Conservation (phyloP, 2,113 vertebrate species). For the Nothoprocta pentlandii region DNA sequence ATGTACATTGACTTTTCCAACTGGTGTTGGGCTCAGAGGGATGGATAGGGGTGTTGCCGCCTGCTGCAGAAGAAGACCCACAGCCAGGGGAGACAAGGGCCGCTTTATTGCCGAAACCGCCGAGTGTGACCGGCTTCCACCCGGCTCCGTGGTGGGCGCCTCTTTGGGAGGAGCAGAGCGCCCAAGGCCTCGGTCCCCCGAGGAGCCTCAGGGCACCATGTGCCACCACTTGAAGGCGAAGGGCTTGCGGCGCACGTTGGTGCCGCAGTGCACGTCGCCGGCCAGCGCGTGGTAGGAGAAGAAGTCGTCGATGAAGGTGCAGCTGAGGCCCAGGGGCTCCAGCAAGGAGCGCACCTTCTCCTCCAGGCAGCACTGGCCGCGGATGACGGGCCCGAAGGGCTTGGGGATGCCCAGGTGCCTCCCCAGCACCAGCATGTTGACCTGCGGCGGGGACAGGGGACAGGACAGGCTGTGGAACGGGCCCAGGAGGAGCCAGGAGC, state of each 20-base stretch:
- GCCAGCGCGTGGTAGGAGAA: conserved; percentile 82
- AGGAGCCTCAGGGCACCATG: conserved; percentile 73
- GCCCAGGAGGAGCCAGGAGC: background rate
- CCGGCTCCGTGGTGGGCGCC: background rate
- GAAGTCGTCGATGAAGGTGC: conserved; percentile 87
- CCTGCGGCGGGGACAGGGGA: conserved; percentile 67
- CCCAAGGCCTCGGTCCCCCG: accelerated
- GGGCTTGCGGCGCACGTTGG: conserved; percentile 85
- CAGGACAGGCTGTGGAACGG: background rate
- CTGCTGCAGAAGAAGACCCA: too few species aligned
- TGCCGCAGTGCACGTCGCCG: conserved; percentile 91
- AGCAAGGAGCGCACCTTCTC: conserved; percentile 80
- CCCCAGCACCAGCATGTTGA: conserved; percentile 92
- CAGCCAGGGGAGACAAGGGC: background rate
- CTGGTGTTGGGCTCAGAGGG: too few species aligned
- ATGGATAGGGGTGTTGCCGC: too few species aligned
- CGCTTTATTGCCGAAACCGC: background rate
- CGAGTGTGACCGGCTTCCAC: background rate
- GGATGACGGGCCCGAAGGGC: conserved; percentile 86
- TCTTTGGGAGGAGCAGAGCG: background rate
- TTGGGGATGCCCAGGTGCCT: conserved; percentile 90
- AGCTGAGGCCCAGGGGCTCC: conserved; percentile 85
- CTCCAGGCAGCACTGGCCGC: conserved; percentile 86
- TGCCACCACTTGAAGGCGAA: conserved; percentile 91
- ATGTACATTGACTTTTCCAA: too few species aligned